Conservation (phyloP, 2,797 vertebrate species). For the Enteromius viviparus region DNA sequence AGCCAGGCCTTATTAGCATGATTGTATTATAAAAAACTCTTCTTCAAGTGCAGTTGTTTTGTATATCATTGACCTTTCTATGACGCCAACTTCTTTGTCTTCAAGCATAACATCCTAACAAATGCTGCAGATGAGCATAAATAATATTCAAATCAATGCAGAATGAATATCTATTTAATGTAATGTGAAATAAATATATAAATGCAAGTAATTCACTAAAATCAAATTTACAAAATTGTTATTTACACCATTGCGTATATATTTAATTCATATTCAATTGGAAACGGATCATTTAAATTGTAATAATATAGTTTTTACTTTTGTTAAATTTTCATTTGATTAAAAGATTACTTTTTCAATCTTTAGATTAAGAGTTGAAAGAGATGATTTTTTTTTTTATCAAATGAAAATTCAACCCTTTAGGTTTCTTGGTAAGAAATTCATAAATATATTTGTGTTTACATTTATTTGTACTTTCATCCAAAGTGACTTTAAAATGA, state of each 20-base stretch:
- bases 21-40: conserved; percentile 38
- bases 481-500: too few relatives aligned
- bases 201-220: not conserved
- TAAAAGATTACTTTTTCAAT: not conserved
- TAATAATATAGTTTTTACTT: not conserved
- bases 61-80: conserved; percentile 19
- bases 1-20: conserved; percentile 38
- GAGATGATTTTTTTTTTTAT: too few relatives aligned
- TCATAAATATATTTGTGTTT: too few relatives aligned
- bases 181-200: not conserved
- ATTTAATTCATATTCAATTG: too few relatives aligned
- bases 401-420: too few relatives aligned
- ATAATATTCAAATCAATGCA: not conserved
- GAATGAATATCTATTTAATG: not conserved
- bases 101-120: conserved; percentile 89
- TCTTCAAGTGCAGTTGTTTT: conserved; percentile 5
- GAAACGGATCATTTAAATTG: not conserved
- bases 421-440: too few relatives aligned
- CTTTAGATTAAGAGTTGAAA: too few relatives aligned
- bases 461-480: too few relatives aligned
- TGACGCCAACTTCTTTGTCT: not conserved
- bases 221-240: too few relatives aligned
- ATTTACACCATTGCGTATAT: too few relatives aligned
- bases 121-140: conserved; percentile 90
- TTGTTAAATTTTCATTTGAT: too few relatives aligned